These are phyloP conservation scores for Lucilia cuprina DNA, from an alignment of 1,140 invertebrate species.

Conservation along the genomic window DNA sequence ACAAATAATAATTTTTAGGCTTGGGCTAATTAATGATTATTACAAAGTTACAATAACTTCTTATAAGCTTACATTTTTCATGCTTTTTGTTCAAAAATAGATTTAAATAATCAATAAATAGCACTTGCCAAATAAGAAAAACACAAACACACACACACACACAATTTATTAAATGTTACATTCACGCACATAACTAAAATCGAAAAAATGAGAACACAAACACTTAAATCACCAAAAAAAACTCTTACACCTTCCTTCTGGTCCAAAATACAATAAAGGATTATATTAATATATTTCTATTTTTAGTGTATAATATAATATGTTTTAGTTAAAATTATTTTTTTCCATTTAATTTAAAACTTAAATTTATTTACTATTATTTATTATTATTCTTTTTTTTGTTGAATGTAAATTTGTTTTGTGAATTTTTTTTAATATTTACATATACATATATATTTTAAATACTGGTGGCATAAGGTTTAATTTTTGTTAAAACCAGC, in stretches of 20 bases:
- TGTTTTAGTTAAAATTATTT: not conserved
- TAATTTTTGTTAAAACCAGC: slow-evolving; percentile 12
- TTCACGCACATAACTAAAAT: slow-evolving; percentile 7
- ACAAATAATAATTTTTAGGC: not conserved
- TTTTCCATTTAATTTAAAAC: not conserved
- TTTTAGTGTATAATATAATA: not conserved
- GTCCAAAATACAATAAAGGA: not conserved
- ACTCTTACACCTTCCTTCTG: not conserved
- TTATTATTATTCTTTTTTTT: not conserved
- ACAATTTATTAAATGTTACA: not conserved
- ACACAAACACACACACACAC: not conserved
- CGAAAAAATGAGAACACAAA: not conserved
- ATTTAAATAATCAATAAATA: not conserved
- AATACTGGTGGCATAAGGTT: not conserved
- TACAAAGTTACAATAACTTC: not conserved
- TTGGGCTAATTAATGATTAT: too few species aligned
- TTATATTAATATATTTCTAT: not conserved
- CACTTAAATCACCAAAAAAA: slow-evolving; percentile 1
- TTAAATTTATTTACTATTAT: not conserved
- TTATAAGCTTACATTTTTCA: not conserved
- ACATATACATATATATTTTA: not conserved
- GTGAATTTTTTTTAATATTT: not conserved
- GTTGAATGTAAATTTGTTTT: not conserved
- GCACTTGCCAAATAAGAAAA: not conserved
- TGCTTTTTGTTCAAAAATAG: not conserved